phyloP scores from a whole-genome alignment of 2,113 vertebrate species.

The Protobothrops flavoviridis region DNA sequence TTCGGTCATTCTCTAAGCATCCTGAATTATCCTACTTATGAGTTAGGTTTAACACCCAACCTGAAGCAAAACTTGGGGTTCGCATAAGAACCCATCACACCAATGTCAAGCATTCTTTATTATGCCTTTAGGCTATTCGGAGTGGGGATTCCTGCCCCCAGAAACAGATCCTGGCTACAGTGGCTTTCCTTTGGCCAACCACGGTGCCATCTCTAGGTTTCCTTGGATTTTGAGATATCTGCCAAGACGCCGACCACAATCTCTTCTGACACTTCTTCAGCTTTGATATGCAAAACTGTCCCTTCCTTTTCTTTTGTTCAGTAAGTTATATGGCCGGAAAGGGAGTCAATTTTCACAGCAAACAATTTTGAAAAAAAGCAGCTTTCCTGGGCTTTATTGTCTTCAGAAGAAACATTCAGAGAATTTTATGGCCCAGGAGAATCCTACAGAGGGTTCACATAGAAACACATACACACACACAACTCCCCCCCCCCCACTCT shows the following conservation, averaged over 20 bases:
- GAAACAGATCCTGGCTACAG: not conserved
- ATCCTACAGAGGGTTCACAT: constrained; percentile 54
- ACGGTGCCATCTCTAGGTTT: constrained; percentile 48
- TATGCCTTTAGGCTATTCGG: not conserved
- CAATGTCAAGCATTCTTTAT: not conserved
- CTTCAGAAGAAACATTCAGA: constrained; percentile 67
- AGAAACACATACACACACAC: not conserved
- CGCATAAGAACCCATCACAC: not conserved
- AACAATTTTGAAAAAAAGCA: constrained; percentile 64
- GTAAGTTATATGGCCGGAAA: constrained; percentile 84
- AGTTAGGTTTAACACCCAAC: not conserved
- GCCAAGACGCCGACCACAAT: constrained; percentile 73
- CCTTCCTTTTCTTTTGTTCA: constrained; percentile 79
- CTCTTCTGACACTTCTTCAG: constrained; percentile 76
- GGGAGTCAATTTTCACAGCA: constrained; percentile 86
- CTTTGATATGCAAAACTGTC: constrained; percentile 88
- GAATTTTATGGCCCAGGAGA: constrained; percentile 63
- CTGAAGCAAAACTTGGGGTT: not conserved
- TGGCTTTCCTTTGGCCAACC: constrained; percentile 53
- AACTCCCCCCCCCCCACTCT: no score
- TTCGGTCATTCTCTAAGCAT: not conserved
- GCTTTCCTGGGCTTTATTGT: constrained; percentile 72
- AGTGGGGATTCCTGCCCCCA: not conserved
- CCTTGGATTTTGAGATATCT: constrained; percentile 66
- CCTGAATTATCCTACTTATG: not conserved